Conservation (phyloP, 2,888 invertebrate genomes). For the Hypolimnas misippus region DNA sequence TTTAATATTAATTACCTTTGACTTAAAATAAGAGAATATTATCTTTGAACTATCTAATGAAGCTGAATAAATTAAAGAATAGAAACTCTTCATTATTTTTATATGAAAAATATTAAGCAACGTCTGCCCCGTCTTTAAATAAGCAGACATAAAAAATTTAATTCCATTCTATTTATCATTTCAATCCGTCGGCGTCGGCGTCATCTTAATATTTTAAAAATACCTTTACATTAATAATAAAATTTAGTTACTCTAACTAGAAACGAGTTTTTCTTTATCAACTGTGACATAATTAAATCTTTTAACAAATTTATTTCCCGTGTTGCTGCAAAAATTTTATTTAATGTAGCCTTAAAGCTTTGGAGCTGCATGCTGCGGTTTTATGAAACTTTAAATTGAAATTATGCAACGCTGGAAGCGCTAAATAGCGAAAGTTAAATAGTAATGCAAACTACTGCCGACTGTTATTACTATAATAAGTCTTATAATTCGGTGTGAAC, state of each 20-base stretch:
- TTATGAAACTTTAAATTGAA: constrained; percentile 42
- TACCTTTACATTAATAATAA: not conserved
- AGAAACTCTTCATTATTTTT: not conserved
- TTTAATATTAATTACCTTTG: no score
- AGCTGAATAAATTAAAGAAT: not conserved
- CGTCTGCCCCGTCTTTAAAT: not conserved
- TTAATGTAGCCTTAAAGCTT: constrained; percentile 26
- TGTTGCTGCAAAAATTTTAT: constrained; percentile 28
- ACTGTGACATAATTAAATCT: constrained; percentile 14
- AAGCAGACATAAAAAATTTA: not conserved
- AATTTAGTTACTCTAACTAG: constrained; percentile 1
- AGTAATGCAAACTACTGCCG: constrained; percentile 28
- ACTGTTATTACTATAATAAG: constrained; percentile 28
- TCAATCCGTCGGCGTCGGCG: not conserved
- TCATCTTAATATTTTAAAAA: not conserved
- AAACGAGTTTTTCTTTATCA: constrained; percentile 13
- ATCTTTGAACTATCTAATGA: not conserved
- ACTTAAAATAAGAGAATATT: no score
- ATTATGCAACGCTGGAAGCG: constrained; percentile 36
- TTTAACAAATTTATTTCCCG: constrained; percentile 30
- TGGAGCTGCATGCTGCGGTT: constrained; percentile 27
- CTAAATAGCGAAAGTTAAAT: constrained; percentile 39
- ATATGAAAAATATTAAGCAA: not conserved
- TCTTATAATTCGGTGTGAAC: constrained; percentile 16
- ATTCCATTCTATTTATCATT: not conserved